Percentiles rank a stretch among this genome's conserved stretches.
Evolutionary conservation across 92 coral and sea anemone genomes (phyloP).

Genomic region (Porites evermanni): DNA sequence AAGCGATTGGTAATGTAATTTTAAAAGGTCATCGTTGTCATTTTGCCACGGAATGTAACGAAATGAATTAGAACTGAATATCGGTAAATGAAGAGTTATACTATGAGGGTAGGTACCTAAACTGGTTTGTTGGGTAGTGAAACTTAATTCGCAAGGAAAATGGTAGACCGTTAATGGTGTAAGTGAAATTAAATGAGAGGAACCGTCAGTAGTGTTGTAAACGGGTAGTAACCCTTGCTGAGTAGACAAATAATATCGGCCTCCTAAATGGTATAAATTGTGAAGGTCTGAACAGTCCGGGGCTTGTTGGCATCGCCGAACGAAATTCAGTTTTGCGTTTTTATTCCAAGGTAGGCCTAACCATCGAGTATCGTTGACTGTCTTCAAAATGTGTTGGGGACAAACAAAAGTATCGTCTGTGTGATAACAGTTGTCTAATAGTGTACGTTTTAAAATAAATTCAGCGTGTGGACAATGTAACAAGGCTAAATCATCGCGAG

Average conservation of each 20-base stretch:
- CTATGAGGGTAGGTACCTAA: slow-evolving; percentile 38
- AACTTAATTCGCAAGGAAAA: slow-evolving; percentile 57
- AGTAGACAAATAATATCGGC: slow-evolving; percentile 46
- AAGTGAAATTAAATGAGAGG: slow-evolving; percentile 3
- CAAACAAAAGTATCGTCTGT: slow-evolving; percentile 29
- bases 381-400: slow-evolving; percentile 32
- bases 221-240: slow-evolving; percentile 20
- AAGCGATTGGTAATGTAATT: slow-evolving; percentile 33
- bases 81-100: slow-evolving; percentile 37
- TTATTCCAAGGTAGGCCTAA: slow-evolving; percentile 58
- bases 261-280: slow-evolving; percentile 51
- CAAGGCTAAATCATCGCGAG: slow-evolving; percentile 39
- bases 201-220: background rate
- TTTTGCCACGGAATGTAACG: slow-evolving; percentile 47
- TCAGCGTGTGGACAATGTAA: slow-evolving; percentile 30
- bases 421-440: slow-evolving; percentile 35
- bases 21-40: background rate
- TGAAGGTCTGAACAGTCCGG: slow-evolving; percentile 44
- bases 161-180: slow-evolving; percentile 51
- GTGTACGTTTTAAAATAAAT: background rate
- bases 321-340: slow-evolving; percentile 26
- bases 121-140: slow-evolving; percentile 26
- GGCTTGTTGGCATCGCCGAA: slow-evolving; percentile 25
- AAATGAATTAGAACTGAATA: slow-evolving; percentile 21
- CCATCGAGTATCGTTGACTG: slow-evolving; percentile 48